Base-by-base conservation (phyloP, 2,113 vertebrate genomes). In the Paralichthys olivaceus region DNA sequence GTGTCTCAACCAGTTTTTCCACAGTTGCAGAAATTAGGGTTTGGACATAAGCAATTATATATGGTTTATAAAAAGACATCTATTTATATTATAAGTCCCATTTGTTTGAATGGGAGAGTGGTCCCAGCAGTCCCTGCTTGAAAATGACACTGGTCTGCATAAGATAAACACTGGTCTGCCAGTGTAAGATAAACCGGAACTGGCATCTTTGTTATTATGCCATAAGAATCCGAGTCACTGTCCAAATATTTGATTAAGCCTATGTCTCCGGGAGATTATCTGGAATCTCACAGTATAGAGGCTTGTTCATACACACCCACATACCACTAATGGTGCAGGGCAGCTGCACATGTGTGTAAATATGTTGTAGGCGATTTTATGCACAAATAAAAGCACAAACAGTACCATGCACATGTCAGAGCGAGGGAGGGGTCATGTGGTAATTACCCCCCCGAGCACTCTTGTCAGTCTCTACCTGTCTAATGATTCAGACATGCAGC, bases 161-260 rank as follows among this genome's bases (percentile, higher is more conserved):
- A n/a, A n/a, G n/a, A n/a, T n/a, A n/a, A n/a, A n/a, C n/a, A n/a
- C n/a, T n/a, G n/a, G n/a, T n/a, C n/a, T n/a, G n/a, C n/a, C n/a
- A n/a, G n/a, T n/a, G n/a, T n/a, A n/a, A n/a, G n/a, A n/a, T 56
- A 56, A 83, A 26, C 72, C 29, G 12, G 23, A 72, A 56, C 47
- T 72, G 40, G 51, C 76, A 74, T 75, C 77, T 71, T 77, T 87
- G 69, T 79, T 77, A 60, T 77, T 83, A 56, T 57, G 9, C 58
- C 65, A 69, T 8, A 78, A 71, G 26, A 89, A 85, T 84, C 70
- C 43, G 20, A 76, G 72, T 85, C 68, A 72, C 80, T 70, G 69
- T 77, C 72, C 81, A 90, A 75, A 89, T 80, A 85, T 89, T 86
- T 92, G 69, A 72, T 67, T 47, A 83, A 86, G 77, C 74, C 49